Evolutionary conservation across 2,113 vertebrate genomes (phyloP).

Genomic region (Pachyramphus minor): DNA sequence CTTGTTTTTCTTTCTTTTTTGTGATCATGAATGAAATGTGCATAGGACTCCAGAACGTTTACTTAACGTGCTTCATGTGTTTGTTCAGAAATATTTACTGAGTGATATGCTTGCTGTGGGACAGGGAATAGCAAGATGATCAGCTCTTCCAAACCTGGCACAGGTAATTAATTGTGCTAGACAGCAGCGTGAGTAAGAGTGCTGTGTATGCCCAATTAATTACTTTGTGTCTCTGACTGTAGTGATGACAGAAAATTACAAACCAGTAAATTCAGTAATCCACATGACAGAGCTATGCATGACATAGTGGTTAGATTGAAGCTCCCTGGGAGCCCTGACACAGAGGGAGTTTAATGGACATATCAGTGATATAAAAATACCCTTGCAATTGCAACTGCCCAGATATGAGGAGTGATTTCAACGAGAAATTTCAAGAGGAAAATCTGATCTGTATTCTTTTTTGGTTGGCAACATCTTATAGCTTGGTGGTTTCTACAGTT

Average conservation of each 20-base stretch:
- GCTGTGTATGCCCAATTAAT: neutral
- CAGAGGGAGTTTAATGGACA: neutral
- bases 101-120: neutral
- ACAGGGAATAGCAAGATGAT: neutral
- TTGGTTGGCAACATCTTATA: neutral
- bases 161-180: constrained; percentile 7
- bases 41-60: neutral
- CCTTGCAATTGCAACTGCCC: neutral
- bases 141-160: neutral
- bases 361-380: neutral
- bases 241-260: neutral
- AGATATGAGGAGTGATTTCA: neutral
- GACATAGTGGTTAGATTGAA: neutral
- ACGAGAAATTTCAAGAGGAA: neutral
- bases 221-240: neutral
- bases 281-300: neutral
- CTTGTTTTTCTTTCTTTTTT: neutral
- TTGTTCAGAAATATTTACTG: constrained; percentile 4
- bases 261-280: neutral
- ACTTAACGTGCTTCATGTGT: neutral
- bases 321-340: neutral
- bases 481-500: neutral
- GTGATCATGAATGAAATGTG: neutral
- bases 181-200: neutral
- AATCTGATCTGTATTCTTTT: neutral